Percentiles rank a stretch among this genome's conserved stretches.
phyloP scores from a whole-genome alignment of 2,113 vertebrate species.

The Mobula birostris region DNA sequence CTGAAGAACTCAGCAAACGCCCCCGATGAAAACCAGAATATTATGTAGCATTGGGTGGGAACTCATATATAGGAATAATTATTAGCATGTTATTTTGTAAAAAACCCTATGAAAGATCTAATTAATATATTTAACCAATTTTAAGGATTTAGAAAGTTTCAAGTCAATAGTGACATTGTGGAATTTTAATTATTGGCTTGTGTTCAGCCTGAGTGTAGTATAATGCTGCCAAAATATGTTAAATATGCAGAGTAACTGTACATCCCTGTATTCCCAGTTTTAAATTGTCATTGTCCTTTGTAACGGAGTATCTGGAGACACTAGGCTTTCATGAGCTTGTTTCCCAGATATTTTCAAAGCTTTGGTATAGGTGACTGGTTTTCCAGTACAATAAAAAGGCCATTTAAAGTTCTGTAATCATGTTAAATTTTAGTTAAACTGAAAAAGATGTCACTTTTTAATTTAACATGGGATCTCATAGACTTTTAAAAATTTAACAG shows the following conservation, averaged over 20 bases:
- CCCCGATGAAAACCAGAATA: background rate
- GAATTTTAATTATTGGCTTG: background rate
- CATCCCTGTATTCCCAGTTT: background rate
- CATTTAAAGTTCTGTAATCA: background rate
- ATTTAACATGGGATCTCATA: background rate
- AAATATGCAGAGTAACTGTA: background rate
- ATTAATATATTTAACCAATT: background rate
- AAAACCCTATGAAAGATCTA: background rate
- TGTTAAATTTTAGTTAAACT: background rate
- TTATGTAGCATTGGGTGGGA: background rate
- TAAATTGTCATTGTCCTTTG: background rate
- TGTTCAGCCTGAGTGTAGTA: background rate
- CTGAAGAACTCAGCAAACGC: background rate
- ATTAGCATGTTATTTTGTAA: background rate
- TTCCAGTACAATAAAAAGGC: background rate
- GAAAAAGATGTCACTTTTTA: background rate
- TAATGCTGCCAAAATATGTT: background rate
- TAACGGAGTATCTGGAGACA: background rate
- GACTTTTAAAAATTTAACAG: background rate
- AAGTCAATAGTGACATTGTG: background rate
- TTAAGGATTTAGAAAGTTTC: background rate
- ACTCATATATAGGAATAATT: background rate
- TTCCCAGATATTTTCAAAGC: background rate
- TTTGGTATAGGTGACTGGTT: background rate
- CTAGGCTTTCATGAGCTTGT: background rate